These are phyloP conservation scores for Euplagia quadripunctaria DNA, from an alignment of 2,888 invertebrate genomes.

Conservation along the genomic window DNA sequence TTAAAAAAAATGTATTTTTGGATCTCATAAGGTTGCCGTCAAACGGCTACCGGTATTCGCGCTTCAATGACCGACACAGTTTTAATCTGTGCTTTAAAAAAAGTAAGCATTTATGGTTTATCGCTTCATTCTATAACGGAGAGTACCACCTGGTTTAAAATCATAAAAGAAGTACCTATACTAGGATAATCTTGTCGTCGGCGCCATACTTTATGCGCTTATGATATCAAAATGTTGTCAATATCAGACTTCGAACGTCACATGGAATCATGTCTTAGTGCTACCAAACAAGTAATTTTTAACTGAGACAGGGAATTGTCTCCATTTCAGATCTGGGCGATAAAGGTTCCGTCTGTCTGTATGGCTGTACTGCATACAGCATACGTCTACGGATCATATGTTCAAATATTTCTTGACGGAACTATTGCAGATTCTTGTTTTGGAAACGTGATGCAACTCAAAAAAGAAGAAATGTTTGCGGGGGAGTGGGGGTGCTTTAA, in stretches of 20 bases:
- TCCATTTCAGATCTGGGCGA: too few relatives aligned
- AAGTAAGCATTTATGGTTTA: conserved; percentile 38
- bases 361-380: too few relatives aligned
- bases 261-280: background rate
- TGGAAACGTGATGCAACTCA: background rate
- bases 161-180: background rate
- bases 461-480: too few relatives aligned
- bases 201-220: background rate
- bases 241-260: background rate
- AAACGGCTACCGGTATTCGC: conserved; percentile 71
- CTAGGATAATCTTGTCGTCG: background rate
- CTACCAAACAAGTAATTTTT: background rate
- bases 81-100: conserved; percentile 67
- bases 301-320: background rate
- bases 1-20: conserved; percentile 37
- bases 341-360: too few relatives aligned
- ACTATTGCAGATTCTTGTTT: background rate
- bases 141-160: background rate
- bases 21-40: conserved; percentile 50
- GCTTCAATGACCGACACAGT: conserved; percentile 54
- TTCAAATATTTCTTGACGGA: background rate
- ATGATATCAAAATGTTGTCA: background rate
- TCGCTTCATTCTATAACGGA: conserved; percentile 51
- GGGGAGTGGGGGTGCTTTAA: too few relatives aligned
- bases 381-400: background rate